phyloP scores from a whole-genome alignment of 2,797 vertebrate genomes.

The Ibycter americanus region DNA sequence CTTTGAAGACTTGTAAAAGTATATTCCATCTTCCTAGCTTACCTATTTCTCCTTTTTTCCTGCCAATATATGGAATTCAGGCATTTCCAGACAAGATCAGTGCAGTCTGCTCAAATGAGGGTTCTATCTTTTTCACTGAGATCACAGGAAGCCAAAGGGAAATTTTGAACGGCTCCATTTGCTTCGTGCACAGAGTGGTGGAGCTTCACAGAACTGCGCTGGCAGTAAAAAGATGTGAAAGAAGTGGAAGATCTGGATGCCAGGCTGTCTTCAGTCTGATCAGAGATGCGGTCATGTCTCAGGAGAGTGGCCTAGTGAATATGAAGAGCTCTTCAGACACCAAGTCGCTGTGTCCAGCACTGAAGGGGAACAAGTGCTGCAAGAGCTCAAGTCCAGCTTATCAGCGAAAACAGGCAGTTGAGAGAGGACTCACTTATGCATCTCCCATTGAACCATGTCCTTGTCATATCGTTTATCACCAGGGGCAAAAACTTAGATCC shows the following conservation, averaged over 20 bases:
- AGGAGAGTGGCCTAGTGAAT: not conserved
- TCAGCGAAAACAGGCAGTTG: not conserved
- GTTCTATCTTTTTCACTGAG: not conserved
- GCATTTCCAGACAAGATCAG: not conserved
- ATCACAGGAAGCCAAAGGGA: not conserved
- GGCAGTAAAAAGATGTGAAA: constrained; percentile 29
- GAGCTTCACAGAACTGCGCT: not conserved
- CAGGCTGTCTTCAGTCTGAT: not conserved
- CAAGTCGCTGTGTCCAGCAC: not conserved
- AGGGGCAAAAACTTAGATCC: not conserved
- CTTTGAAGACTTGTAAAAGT: not conserved
- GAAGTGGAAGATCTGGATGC: not conserved
- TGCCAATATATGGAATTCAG: not conserved
- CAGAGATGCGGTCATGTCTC: constrained; percentile 1
- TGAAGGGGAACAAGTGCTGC: not conserved
- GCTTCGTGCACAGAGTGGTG: not conserved
- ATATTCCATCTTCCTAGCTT: not conserved
- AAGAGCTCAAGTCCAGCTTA: not conserved
- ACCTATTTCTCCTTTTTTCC: not conserved
- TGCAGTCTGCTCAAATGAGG: not conserved
- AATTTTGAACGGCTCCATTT: not conserved
- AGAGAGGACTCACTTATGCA: not conserved
- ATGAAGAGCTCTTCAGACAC: not conserved
- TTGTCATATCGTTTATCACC: not conserved
- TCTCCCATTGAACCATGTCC: not conserved